Evolutionary conservation across 2,113 vertebrate genomes (phyloP).

Genomic region (Pimephales promelas): DNA sequence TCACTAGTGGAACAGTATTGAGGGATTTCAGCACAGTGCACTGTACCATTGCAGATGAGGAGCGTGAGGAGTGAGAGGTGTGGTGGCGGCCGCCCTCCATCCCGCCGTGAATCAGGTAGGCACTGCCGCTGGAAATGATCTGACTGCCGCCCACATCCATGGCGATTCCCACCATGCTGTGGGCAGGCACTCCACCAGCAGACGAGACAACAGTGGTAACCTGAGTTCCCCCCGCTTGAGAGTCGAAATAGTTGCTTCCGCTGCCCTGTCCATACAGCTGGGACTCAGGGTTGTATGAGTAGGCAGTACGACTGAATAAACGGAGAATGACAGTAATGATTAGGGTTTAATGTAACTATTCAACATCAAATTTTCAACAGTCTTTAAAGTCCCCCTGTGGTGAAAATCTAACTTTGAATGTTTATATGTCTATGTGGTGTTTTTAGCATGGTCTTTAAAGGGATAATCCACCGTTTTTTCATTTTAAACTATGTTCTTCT

Average conservation of each 20-base stretch:
- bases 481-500: too few species aligned
- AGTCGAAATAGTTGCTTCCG: conserved; percentile 87
- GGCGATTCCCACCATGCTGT: conserved; percentile 95
- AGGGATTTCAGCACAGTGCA: background rate
- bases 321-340: background rate
- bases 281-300: conserved; percentile 90
- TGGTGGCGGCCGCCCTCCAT: conserved; percentile 90
- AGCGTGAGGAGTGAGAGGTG: conserved; percentile 90
- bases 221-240: conserved; percentile 83
- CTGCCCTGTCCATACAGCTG: conserved; percentile 90
- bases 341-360: background rate
- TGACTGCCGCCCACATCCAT: conserved; percentile 92
- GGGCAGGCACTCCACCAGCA: conserved; percentile 84
- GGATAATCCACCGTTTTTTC: too few species aligned
- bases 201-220: conserved; percentile 92
- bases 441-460: too few species aligned
- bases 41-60: conserved; percentile 97
- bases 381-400: background rate
- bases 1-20: background rate
- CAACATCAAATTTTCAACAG: background rate
- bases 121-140: conserved; percentile 90
- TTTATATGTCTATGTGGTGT: too few species aligned
- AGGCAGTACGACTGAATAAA: conserved; percentile 84
- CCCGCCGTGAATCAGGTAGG: conserved; percentile 93
- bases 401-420: too few species aligned